These are phyloP conservation scores for Nesoenas mayeri DNA, from an alignment of 2,113 vertebrate species.

Conservation along the genomic window DNA sequence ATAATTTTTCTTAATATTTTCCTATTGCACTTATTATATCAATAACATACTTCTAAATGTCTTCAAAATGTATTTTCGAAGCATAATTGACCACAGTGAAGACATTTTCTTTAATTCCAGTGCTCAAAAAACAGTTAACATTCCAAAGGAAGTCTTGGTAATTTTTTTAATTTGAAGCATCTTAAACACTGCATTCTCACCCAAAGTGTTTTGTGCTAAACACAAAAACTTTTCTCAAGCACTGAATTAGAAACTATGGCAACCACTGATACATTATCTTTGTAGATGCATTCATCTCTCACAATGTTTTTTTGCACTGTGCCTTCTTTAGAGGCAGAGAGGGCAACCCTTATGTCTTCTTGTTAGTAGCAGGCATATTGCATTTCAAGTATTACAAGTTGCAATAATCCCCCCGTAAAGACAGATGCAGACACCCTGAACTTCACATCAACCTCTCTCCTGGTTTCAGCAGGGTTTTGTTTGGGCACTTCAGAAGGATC, in stretches of 20 bases:
- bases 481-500: background rate
- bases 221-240: constrained; percentile 19
- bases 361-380: background rate
- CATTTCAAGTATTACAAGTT: background rate
- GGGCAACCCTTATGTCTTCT: background rate
- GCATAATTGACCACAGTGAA: background rate
- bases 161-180: background rate
- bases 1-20: background rate
- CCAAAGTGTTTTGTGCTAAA: background rate
- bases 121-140: background rate
- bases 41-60: background rate
- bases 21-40: background rate
- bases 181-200: background rate
- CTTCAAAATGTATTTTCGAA: constrained; percentile 1
- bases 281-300: background rate
- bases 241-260: constrained; percentile 44
- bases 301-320: background rate
- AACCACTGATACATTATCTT: constrained; percentile 29
- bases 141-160: background rate
- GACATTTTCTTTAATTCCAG: background rate
- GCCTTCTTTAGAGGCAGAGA: background rate
- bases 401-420: background rate
- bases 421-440: background rate
- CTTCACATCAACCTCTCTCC: background rate
- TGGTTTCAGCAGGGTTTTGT: background rate